Conservation (phyloP, 2,797 vertebrate species). For the Mus caroli region DNA sequence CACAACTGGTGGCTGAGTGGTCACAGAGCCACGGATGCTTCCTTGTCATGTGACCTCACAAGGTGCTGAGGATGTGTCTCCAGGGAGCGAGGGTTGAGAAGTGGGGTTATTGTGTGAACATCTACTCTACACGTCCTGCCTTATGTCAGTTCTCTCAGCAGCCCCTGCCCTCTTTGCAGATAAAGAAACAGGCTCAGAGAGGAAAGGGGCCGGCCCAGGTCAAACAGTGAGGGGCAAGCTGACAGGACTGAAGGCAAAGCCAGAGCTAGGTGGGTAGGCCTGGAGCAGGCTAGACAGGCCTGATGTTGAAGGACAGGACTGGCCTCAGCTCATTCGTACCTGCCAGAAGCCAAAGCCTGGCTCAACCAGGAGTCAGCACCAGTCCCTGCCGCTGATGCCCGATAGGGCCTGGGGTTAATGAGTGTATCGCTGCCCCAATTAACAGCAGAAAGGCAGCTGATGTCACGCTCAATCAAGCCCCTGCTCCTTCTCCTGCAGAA, state of each 20-base stretch:
- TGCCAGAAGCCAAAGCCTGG: neutral
- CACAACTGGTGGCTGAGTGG: neutral
- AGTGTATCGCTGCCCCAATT: constrained; percentile 71
- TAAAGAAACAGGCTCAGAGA: constrained; percentile 45
- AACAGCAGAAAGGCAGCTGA: constrained; percentile 78
- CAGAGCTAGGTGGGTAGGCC: neutral
- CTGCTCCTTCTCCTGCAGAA: constrained; percentile 69
- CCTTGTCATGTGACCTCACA: neutral
- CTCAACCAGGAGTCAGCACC: neutral
- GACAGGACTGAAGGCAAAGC: neutral
- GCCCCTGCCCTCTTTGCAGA: neutral
- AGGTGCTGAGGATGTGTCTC: neutral
- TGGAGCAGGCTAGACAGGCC: neutral
- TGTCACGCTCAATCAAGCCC: constrained; percentile 62
- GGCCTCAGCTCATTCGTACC: neutral
- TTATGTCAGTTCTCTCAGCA: neutral
- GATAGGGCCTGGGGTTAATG: constrained; percentile 79
- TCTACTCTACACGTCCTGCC: neutral
- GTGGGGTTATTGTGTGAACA: neutral
- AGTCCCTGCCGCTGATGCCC: neutral
- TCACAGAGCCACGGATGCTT: neutral
- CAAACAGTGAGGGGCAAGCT: neutral
- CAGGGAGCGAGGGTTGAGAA: neutral
- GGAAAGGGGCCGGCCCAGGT: neutral
- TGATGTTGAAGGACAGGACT: neutral